A percentile compares a stretch with the other conserved stretches of the same genome.
Conservation (phyloP, 2,113 vertebrate genomes). For the Steatornis caripensis region DNA sequence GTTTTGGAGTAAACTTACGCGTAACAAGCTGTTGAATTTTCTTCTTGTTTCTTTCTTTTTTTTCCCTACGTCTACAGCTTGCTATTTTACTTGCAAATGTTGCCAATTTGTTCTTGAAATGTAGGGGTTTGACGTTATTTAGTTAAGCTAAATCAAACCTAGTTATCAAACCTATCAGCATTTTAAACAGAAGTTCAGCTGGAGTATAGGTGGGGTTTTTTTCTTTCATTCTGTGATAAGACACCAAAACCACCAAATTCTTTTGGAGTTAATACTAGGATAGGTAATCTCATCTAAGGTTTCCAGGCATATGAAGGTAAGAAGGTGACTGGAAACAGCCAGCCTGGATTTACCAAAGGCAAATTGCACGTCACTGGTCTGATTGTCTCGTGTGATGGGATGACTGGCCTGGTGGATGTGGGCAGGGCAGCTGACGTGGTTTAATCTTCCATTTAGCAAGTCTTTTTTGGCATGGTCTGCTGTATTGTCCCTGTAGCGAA, state of each 20-base stretch:
- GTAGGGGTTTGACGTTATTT: background rate
- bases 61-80: background rate
- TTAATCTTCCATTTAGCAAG: background rate
- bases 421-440: background rate
- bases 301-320: background rate
- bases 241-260: background rate
- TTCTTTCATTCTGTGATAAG: background rate
- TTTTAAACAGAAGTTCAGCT: background rate
- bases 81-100: background rate
- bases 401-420: background rate
- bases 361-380: background rate
- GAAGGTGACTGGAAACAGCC: background rate
- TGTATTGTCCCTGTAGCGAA: background rate
- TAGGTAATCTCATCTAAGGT: background rate
- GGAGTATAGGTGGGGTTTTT: background rate
- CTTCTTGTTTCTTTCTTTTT: background rate
- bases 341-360: background rate
- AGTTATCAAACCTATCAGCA: background rate
- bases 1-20: background rate
- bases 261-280: background rate
- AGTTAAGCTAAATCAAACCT: background rate
- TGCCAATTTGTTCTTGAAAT: background rate
- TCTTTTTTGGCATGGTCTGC: background rate
- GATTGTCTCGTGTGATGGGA: background rate
- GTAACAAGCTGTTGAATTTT: constrained; percentile 48